Base-by-base conservation (phyloP, 2,888 invertebrate genomes). In the Chalcis sispes region DNA sequence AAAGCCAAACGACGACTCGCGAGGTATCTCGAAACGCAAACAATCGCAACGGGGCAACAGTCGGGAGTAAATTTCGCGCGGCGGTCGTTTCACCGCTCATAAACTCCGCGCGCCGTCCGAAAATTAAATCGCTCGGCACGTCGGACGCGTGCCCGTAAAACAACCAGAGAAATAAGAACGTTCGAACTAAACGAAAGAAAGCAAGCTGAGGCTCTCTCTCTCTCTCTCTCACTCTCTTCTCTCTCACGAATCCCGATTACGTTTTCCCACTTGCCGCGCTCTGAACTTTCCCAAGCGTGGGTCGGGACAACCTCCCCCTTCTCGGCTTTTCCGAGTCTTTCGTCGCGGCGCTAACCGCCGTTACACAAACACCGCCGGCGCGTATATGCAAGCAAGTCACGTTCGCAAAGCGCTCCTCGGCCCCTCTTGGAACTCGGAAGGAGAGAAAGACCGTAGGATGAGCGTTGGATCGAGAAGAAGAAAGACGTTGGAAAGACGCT, bases 111-210 rank as follows among this genome's bases (percentile, higher is more conserved):
- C 29, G 15, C 29, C 32, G n/a, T 36, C 50, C 18, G 59, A 32
- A 50, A 64, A 75, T 75, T 75, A 75, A 75, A 75, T 75, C 75
- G 64, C 70, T 2, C 8, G 36, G 75, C 64, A 65, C 70, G 75
- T 67, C 66, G 54, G 75, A 58, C 67, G 61, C 50, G 8, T n/a
- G 27, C 23, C 27, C 36, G 40, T 42, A 58, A 70, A 75, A 75
- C 32, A 75, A 70, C 2, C 13, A 27, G 13, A n/a, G 50, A 65
- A n/a, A 27, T 8, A 62, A 18, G 23, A 32, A 56, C n/a, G n/a
- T 2, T 1, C 52, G 52, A 20, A 10, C 15, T 36, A 50, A 52
- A 20, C 29, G 13, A 29, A 40, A 48, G 20, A 50, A 32, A 20
- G 15, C 7, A 29, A n/a, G n/a, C 8, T 2, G 7, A 32, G 20